Percentiles rank a stretch among this genome's conserved stretches.
Conservation (phyloP, 2,113 vertebrate genomes). For the Oreochromis aureus region DNA sequence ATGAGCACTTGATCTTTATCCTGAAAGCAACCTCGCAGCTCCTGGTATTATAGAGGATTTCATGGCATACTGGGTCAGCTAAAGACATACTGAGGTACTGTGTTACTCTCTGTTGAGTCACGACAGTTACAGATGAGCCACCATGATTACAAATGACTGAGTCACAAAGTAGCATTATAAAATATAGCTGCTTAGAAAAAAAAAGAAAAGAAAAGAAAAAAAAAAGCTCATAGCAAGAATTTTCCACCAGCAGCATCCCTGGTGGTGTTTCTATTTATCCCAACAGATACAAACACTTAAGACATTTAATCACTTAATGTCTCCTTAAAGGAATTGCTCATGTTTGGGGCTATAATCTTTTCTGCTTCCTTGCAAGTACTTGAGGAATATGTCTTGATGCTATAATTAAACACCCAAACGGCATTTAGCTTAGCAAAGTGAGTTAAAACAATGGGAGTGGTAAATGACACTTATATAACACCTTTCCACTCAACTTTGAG, state of each 20-base stretch:
- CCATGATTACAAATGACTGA: neutral
- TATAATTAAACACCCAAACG: neutral
- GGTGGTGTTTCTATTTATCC: neutral
- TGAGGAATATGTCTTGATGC: neutral
- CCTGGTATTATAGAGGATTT: conserved; percentile 37
- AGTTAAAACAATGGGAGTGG: neutral
- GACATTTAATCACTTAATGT: neutral
- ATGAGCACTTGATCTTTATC: conserved; percentile 40
- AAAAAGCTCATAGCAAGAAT: neutral
- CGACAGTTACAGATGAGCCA: neutral
- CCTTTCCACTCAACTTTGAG: neutral
- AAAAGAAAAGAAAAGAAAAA: too few relatives aligned
- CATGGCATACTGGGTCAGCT: conserved; percentile 1
- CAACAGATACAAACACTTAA: neutral
- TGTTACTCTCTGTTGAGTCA: neutral
- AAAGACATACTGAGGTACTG: neutral
- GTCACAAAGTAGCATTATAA: neutral
- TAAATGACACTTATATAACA: neutral
- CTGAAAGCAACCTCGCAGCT: conserved; percentile 12
- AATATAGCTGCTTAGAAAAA: neutral
- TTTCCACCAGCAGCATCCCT: neutral
- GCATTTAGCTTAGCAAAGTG: neutral
- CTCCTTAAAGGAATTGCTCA: neutral
- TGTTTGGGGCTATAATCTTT: neutral
- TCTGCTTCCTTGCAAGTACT: neutral